phyloP scores from a whole-genome alignment of 1,140 invertebrate species.

The Ephestia elutella region DNA sequence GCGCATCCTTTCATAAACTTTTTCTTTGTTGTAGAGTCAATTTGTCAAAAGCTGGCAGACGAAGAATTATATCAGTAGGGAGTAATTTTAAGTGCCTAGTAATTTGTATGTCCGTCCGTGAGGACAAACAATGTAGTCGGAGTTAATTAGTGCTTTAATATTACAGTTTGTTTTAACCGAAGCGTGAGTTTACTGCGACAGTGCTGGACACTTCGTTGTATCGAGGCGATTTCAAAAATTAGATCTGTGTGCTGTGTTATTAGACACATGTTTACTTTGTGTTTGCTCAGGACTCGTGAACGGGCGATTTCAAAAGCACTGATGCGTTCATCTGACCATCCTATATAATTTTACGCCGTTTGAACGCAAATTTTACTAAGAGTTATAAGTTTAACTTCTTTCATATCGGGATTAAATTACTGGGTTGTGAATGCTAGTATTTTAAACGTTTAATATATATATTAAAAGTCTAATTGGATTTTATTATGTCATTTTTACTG shows the following conservation, averaged over 20 bases:
- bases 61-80: not conserved
- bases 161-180: slow-evolving; percentile 27
- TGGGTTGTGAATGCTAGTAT: not conserved
- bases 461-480: too few species aligned
- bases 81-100: slow-evolving; percentile 10
- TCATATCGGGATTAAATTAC: not conserved
- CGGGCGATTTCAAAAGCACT: slow-evolving; percentile 33
- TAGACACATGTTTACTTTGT: slow-evolving; percentile 43
- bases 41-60: not conserved
- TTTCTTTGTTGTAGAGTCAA: not conserved
- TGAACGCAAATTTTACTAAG: slow-evolving; percentile 18
- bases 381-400: slow-evolving; percentile 8
- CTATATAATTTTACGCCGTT: slow-evolving; percentile 37
- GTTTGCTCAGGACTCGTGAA: slow-evolving; percentile 46
- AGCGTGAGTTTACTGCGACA: slow-evolving; percentile 32
- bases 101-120: slow-evolving; percentile 27
- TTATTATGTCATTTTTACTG: too few species aligned
- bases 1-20: slow-evolving; percentile 6
- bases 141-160: slow-evolving; percentile 33
- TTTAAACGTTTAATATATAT: not conserved
- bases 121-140: slow-evolving; percentile 21
- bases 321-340: slow-evolving; percentile 27
- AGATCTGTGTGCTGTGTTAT: slow-evolving; percentile 28
- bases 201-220: slow-evolving; percentile 29
- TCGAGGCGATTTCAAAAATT: slow-evolving; percentile 33